Evolutionary conservation across 2,888 invertebrate species (phyloP), one percentile per base, ranked within the genome.

Genomic region (Elmis aenea): DNA sequence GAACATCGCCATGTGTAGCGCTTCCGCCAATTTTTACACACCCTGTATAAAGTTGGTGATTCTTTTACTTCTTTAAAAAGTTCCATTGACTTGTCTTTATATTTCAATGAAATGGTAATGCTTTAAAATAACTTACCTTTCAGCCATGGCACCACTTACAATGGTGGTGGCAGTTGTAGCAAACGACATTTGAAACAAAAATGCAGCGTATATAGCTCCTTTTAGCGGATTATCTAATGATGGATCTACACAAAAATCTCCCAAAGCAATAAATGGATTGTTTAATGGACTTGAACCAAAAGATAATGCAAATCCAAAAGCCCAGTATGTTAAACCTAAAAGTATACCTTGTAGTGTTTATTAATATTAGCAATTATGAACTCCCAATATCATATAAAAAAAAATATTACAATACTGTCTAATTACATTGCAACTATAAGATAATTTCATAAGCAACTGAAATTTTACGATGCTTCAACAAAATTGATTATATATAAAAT

Each of bases 131-230:
- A 8, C 8, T 55, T 62, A 88, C 85, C 92, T 78, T 65, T 94
- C 94, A 1, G 93, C 92, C 89, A 94, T 92, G 3, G 93, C 91
- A 0, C 94, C 94, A 53, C 89, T 90, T 0, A 92, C 91, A 38
- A 92, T 92, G 0, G 92, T 92, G 0, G 92, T 92, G 0, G 92
- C 84, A 0, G 87, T 87, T 0, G 92, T 91, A 0, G 92, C 89
- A 52, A 92, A 92, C 0, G 89, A 89, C 49, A 91, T 69, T 62
- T 93, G 93, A 67, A 93, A 94, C 31, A 93, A 70, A 62, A 92
- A 94, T 0, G 89, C 87, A 0, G 92, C 85, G 62, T 88, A 90
- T 28, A 85, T 79, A 0, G 83, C 82, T 0, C 93, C 93, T 83
- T 91, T 89, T 1, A 83, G 67, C 0, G 79, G 76, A 61, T 88